Conservation (phyloP, 2,113 vertebrate species). For the Crocuta crocuta region DNA sequence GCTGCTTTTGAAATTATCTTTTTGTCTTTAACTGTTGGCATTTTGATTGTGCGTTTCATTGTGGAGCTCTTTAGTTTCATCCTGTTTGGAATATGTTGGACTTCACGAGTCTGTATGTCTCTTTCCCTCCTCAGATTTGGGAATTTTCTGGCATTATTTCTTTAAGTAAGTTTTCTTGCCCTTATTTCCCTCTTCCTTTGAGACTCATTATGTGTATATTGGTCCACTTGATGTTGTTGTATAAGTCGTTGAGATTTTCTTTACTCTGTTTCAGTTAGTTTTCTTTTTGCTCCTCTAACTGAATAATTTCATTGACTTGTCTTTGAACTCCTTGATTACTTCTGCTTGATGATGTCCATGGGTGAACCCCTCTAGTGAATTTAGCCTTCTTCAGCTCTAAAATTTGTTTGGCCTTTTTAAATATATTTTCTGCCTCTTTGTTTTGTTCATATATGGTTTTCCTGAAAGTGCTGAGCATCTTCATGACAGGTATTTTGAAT, state of each 20-base stretch:
- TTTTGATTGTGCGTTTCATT: not conserved
- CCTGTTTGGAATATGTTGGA: not conserved
- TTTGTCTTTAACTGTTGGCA: not conserved
- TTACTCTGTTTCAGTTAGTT: not conserved
- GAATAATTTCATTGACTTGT: not conserved
- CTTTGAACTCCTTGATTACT: not conserved
- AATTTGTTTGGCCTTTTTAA: not conserved
- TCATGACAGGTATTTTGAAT: not conserved
- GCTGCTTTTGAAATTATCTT: not conserved
- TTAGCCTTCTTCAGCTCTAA: not conserved
- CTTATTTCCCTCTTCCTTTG: not conserved
- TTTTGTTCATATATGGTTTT: not conserved
- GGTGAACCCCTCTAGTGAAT: not conserved
- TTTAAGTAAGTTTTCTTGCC: not conserved
- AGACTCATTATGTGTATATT: not conserved
- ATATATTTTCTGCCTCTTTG: not conserved
- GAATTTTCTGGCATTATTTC: not conserved
- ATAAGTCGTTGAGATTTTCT: not conserved
- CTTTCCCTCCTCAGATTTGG: not conserved
- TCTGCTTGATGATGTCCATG: not conserved
- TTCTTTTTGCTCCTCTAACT: not conserved
- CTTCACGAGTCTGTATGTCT: not conserved
- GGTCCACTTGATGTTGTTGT: not conserved
- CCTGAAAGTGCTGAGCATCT: not conserved
- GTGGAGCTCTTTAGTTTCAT: not conserved